A percentile compares a stretch with the other conserved stretches of the same genome.
Evolutionary conservation across 2,888 invertebrate species (phyloP).

Genomic region (Charanyca ferruginea): DNA sequence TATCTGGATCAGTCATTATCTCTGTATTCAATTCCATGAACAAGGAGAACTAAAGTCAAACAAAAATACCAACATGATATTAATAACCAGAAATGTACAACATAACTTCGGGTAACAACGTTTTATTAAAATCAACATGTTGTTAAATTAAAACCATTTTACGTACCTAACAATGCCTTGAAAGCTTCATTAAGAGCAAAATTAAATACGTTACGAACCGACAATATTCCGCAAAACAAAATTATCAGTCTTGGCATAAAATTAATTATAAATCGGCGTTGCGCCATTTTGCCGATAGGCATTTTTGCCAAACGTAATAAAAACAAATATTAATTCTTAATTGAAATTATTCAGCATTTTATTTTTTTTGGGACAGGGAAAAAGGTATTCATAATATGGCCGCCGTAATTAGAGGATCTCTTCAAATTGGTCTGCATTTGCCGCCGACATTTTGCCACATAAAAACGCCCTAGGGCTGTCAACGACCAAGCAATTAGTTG

Average conservation of each 20-base stretch:
- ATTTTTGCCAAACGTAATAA: constrained; percentile 6
- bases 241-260: constrained; percentile 29
- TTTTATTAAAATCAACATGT: constrained; percentile 28
- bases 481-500: constrained; percentile 33
- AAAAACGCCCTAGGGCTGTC: constrained; percentile 31
- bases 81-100: constrained; percentile 1
- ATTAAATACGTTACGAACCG: constrained; percentile 31
- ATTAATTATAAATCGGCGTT: constrained; percentile 30
- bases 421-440: constrained; percentile 17
- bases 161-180: constrained; percentile 6
- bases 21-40: background rate
- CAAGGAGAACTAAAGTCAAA: background rate
- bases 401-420: constrained; percentile 22
- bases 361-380: constrained; percentile 18
- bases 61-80: background rate
- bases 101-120: background rate
- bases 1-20: no score
- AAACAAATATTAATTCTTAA: constrained; percentile 18
- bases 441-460: background rate
- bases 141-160: constrained; percentile 33
- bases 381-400: constrained; percentile 26
- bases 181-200: constrained; percentile 33
- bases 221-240: constrained; percentile 20
- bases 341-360: constrained; percentile 15
- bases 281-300: constrained; percentile 1